These are phyloP conservation scores for Urocyon cinereoargenteus DNA, from an alignment of 2,797 vertebrate species.

Conservation along the genomic window DNA sequence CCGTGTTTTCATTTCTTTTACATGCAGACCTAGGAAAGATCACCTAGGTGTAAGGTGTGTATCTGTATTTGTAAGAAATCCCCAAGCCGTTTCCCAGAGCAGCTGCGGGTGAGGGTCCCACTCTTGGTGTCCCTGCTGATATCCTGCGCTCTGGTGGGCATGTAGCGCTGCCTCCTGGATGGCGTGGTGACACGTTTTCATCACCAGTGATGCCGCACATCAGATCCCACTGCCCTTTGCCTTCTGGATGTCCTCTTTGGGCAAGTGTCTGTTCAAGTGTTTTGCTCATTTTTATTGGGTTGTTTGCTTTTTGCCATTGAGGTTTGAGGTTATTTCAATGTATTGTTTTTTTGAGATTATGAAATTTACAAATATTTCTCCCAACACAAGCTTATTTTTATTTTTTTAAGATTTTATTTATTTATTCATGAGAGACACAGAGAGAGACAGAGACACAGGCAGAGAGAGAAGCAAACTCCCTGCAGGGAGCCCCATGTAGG, in stretches of 20 bases:
- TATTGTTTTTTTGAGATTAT: neutral
- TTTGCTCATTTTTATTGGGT: neutral
- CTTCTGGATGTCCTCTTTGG: rapidly evolving
- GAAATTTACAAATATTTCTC: neutral
- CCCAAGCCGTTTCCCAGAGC: neutral
- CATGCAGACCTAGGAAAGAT: neutral
- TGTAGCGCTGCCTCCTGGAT: too few relatives aligned
- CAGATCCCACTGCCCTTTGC: neutral
- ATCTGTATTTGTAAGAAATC: neutral
- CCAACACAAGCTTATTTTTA: neutral
- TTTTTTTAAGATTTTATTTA: too few relatives aligned
- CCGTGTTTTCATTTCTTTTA: neutral
- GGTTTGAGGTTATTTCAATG: neutral
- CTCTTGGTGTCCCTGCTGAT: too few relatives aligned
- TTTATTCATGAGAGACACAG: too few relatives aligned
- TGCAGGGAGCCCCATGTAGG: too few relatives aligned
- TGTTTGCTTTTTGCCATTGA: neutral
- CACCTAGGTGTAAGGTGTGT: rapidly evolving
- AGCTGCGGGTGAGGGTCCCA: neutral
- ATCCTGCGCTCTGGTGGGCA: rapidly evolving
- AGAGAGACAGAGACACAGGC: too few relatives aligned
- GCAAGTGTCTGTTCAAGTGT: neutral
- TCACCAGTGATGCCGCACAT: rapidly evolving
- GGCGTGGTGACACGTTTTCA: neutral
- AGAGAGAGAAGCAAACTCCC: too few relatives aligned